Evolutionary conservation across 2,113 vertebrate species (phyloP).

Genomic region (Myotis lucifugus): DNA sequence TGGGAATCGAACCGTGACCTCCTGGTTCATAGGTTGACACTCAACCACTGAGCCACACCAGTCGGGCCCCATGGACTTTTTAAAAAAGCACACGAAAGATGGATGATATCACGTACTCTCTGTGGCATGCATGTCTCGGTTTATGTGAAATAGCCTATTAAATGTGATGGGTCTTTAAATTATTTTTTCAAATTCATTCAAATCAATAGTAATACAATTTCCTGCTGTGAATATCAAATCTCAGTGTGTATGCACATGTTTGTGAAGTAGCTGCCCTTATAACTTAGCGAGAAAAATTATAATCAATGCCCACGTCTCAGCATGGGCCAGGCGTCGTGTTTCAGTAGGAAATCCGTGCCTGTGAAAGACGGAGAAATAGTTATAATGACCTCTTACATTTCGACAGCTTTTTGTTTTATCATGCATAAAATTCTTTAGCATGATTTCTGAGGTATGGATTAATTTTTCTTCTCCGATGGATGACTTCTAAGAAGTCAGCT

Average conservation of each 20-base stretch:
- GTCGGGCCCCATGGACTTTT: not conserved
- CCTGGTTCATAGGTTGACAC: too few relatives aligned
- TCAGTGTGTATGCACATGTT: not conserved
- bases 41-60: too few relatives aligned
- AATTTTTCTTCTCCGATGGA: not conserved
- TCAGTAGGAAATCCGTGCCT: not conserved
- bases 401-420: not conserved
- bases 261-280: slow-evolving; percentile 30
- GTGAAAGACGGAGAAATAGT: not conserved
- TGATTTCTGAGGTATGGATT: not conserved
- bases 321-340: not conserved
- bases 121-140: not conserved
- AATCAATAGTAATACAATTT: not conserved
- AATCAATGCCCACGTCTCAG: not conserved
- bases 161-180: slow-evolving; percentile 47
- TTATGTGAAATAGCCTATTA: slow-evolving; percentile 45
- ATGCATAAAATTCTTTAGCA: not conserved
- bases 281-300: not conserved
- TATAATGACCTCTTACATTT: not conserved
- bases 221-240: slow-evolving; percentile 47
- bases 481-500: not conserved
- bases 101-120: not conserved
- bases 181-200: slow-evolving; percentile 46
- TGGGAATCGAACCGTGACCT: too few relatives aligned
- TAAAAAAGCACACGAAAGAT: slow-evolving; percentile 25